Conservation (phyloP, 2,113 vertebrate species). For the Collichthys lucidus region DNA sequence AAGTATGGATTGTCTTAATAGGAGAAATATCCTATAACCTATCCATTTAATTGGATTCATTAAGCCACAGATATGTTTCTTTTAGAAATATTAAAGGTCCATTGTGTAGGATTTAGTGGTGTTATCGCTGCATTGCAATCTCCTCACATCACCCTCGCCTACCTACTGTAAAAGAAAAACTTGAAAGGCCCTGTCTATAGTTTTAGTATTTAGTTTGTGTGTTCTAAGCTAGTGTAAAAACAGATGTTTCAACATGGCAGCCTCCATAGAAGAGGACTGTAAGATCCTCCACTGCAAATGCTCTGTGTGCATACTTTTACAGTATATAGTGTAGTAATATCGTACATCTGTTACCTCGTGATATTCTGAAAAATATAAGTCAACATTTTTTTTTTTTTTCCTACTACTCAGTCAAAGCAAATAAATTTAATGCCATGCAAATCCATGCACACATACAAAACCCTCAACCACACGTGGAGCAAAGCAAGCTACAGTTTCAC, state of each 20-base stretch:
- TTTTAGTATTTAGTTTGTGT: too few species aligned
- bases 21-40: constrained; percentile 47
- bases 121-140: too few species aligned
- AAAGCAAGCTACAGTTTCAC: constrained; percentile 1
- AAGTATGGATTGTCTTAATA: constrained; percentile 26
- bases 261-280: too few species aligned
- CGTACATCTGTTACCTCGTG: not conserved
- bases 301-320: constrained; percentile 5
- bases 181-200: too few species aligned
- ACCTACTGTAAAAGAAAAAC: too few species aligned
- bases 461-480: not conserved
- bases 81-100: constrained; percentile 25
- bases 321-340: not conserved
- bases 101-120: constrained; percentile 20
- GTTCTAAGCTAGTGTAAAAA: too few species aligned
- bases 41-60: constrained; percentile 61
- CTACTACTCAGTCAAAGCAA: not conserved
- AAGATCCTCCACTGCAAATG: constrained; percentile 12
- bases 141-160: too few species aligned
- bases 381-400: constrained; percentile 1
- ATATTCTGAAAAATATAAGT: constrained; percentile 2
- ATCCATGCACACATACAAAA: not conserved
- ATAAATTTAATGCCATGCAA: constrained; percentile 9
- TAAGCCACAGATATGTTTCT: constrained; percentile 37
- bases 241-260: too few species aligned